Percentiles rank a stretch among this genome's conserved stretches.
Conservation (phyloP, 2,113 vertebrate species). For the Zosterops japonicus region DNA sequence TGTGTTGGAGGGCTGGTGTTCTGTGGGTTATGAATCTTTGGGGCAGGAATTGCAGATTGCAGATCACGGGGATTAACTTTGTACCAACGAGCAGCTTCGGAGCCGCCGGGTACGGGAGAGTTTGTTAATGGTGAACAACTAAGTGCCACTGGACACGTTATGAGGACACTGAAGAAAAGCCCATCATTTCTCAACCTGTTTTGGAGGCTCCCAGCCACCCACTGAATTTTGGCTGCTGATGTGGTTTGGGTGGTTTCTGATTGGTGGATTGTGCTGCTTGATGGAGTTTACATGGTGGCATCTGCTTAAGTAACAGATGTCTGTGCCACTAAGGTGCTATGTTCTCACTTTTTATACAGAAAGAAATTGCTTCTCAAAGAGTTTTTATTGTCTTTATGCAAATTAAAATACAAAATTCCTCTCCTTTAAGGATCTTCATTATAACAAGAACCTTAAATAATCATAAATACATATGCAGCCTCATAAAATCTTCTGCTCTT, state of each 20-base stretch:
- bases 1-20: not conserved
- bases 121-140: not conserved
- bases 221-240: constrained; percentile 61
- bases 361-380: constrained; percentile 74
- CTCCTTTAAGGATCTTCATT: constrained; percentile 72
- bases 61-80: not conserved
- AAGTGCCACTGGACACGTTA: not conserved
- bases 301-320: constrained; percentile 82
- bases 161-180: constrained; percentile 19
- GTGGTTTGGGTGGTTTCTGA: constrained; percentile 52
- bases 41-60: not conserved
- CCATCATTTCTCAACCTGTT: constrained; percentile 23
- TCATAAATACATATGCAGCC: constrained; percentile 65
- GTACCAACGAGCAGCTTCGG: not conserved
- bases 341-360: constrained; percentile 78
- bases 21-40: not conserved
- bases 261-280: constrained; percentile 62
- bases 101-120: not conserved
- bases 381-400: constrained; percentile 81
- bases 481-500: constrained; percentile 64
- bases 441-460: constrained; percentile 70
- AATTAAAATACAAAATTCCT: constrained; percentile 72
- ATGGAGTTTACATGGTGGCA: constrained; percentile 69
- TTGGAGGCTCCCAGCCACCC: constrained; percentile 39
- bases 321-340: constrained; percentile 78